Evolutionary conservation across 2,797 vertebrate genomes (phyloP).

Genomic region (Calcarius lapponicus): DNA sequence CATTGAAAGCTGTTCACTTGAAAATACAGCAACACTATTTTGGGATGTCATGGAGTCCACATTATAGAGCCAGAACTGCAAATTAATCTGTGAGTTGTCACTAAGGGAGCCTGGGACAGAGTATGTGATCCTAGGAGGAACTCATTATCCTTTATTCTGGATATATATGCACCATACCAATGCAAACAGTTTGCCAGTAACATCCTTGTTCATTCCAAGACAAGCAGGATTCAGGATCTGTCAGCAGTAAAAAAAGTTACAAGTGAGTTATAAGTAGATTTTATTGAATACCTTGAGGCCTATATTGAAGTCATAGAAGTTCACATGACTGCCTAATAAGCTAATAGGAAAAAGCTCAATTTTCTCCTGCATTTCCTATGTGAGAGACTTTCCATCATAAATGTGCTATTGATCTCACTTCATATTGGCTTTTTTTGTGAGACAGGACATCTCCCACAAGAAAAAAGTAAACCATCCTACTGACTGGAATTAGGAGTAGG

Average conservation of each 20-base stretch:
- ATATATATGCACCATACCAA: neutral
- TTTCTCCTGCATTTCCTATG: neutral
- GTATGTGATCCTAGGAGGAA: neutral
- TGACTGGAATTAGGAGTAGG: neutral
- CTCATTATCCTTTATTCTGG: neutral
- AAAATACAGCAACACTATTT: neutral
- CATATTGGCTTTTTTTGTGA: neutral
- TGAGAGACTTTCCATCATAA: neutral
- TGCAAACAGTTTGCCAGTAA: neutral
- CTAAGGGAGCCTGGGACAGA: neutral
- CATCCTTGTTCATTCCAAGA: neutral
- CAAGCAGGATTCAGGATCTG: neutral
- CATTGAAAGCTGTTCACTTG: neutral
- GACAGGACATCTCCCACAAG: neutral
- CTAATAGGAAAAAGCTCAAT: neutral
- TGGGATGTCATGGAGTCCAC: neutral
- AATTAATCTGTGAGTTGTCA: neutral
- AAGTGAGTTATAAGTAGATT: neutral
- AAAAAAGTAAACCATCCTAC: neutral
- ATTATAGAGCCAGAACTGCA: neutral
- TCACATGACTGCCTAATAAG: neutral
- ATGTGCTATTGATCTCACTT: neutral
- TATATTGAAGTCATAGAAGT: neutral
- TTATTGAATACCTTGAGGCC: neutral
- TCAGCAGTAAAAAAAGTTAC: neutral